Percentiles rank a stretch among this genome's conserved stretches.
phyloP scores from a whole-genome alignment of 2,888 invertebrate genomes.

The Diarsia dahlii region DNA sequence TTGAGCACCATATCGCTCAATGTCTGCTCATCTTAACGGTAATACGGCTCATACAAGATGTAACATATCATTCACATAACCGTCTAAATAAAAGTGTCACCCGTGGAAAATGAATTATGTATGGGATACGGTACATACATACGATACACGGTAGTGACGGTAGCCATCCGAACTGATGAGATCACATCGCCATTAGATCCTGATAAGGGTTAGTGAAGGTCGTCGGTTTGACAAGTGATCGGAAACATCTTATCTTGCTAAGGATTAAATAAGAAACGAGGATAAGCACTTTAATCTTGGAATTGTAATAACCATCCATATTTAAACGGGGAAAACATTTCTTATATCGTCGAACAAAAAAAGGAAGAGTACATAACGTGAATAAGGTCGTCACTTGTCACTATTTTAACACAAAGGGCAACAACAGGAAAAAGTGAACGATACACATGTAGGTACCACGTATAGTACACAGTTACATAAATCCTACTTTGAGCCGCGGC shows the following conservation, averaged over 20 bases:
- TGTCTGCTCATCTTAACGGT: constrained; percentile 28
- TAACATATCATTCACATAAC: constrained; percentile 21
- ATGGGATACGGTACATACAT: background rate
- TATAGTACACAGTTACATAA: constrained; percentile 38
- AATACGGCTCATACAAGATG: constrained; percentile 14
- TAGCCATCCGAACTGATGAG: constrained; percentile 13
- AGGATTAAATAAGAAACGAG: background rate
- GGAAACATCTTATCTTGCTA: background rate
- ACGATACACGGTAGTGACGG: background rate
- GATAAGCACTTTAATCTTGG: background rate
- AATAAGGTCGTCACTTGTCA: constrained; percentile 40
- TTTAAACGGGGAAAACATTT: background rate
- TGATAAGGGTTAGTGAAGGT: constrained; percentile 16
- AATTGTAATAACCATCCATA: background rate
- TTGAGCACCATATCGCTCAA: constrained; percentile 48
- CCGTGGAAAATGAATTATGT: constrained; percentile 30
- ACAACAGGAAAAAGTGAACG: constrained; percentile 33
- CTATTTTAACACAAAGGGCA: constrained; percentile 17
- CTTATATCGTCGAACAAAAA: background rate
- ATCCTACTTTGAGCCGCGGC: constrained; percentile 26
- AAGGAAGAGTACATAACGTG: background rate
- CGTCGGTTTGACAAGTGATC: constrained; percentile 5
- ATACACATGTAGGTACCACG: constrained; percentile 32
- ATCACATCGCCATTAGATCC: constrained; percentile 8
- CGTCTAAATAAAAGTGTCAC: constrained; percentile 25